Percentiles rank a stretch among this genome's conserved stretches.
Conservation (phyloP, 2,888 invertebrate species). For the Aromia moschata region DNA sequence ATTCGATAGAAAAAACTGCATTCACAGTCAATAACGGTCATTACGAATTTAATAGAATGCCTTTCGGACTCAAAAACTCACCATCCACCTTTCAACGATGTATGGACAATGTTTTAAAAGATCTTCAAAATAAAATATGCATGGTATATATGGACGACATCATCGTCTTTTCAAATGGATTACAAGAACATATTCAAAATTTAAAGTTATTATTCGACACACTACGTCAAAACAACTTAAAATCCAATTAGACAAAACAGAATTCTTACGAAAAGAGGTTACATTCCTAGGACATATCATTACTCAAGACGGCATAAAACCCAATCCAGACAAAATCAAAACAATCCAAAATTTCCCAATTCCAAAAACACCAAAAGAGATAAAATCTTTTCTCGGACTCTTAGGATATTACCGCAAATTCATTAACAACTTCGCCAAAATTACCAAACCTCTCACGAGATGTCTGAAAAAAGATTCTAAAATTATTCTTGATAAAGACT, state of each 20-base stretch:
- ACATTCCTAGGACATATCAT: constrained; percentile 4
- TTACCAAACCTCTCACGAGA: too few species aligned
- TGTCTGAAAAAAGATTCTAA: too few species aligned
- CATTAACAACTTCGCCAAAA: too few species aligned
- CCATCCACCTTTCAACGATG: constrained; percentile 45
- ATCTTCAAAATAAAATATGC: constrained; percentile 32
- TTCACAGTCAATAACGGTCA: not conserved
- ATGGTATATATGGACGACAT: constrained; percentile 39
- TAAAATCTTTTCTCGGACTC: too few species aligned
- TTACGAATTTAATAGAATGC: not conserved
- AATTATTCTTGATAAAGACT: too few species aligned
- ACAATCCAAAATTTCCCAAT: not conserved
- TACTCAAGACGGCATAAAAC: not conserved
- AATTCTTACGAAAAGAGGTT: constrained; percentile 5
- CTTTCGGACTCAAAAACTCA: not conserved
- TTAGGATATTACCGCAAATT: too few species aligned
- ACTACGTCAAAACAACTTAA: constrained; percentile 20
- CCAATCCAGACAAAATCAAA: not conserved
- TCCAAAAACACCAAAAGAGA: too few species aligned
- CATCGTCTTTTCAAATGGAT: constrained; percentile 31
- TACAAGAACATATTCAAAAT: constrained; percentile 33
- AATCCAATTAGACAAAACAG: constrained; percentile 11
- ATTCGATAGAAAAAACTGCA: not conserved
- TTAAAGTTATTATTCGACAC: constrained; percentile 33
- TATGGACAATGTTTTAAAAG: constrained; percentile 40